Evolutionary conservation across 2,888 invertebrate genomes (phyloP).

Genomic region (Thysanoteuthis rhombus): DNA sequence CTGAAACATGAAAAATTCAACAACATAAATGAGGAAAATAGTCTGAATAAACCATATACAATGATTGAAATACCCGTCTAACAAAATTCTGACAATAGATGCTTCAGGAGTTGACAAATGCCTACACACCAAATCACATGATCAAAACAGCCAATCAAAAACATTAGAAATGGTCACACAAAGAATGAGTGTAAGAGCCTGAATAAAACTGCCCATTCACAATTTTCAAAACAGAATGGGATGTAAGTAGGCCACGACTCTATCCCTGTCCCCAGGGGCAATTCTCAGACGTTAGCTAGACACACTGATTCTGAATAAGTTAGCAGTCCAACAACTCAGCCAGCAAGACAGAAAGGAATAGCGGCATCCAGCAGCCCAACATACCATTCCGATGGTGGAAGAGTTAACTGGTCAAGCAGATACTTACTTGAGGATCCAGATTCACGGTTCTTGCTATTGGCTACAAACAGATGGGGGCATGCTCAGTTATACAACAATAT

Average conservation of each 20-base stretch:
- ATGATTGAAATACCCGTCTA: no score
- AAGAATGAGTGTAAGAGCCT: not conserved
- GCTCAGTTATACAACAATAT: not conserved
- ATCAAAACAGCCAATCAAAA: not conserved
- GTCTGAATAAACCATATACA: no score
- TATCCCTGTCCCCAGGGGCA: not conserved
- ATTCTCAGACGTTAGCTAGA: not conserved
- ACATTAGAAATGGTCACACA: not conserved
- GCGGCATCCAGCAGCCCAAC: not conserved
- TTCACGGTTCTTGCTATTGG: conserved; percentile 32
- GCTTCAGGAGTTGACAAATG: not conserved
- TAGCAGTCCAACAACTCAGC: not conserved
- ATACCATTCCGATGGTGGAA: not conserved
- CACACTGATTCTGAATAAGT: conserved; percentile 1
- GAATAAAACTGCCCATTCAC: not conserved
- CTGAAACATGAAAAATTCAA: no score
- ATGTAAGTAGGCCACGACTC: not conserved
- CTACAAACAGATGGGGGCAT: conserved; percentile 31
- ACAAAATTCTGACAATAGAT: not conserved
- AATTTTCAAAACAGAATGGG: not conserved
- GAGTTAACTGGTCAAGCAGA: conserved; percentile 15
- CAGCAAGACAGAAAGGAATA: conserved; percentile 21
- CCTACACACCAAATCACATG: not conserved
- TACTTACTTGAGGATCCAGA: conserved; percentile 31
- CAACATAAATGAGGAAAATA: no score